Percentiles rank a stretch among this genome's conserved stretches.
These are phyloP conservation scores for Ferdinandea cuprea DNA, from an alignment of 2,888 invertebrate species.

Conservation along the genomic window DNA sequence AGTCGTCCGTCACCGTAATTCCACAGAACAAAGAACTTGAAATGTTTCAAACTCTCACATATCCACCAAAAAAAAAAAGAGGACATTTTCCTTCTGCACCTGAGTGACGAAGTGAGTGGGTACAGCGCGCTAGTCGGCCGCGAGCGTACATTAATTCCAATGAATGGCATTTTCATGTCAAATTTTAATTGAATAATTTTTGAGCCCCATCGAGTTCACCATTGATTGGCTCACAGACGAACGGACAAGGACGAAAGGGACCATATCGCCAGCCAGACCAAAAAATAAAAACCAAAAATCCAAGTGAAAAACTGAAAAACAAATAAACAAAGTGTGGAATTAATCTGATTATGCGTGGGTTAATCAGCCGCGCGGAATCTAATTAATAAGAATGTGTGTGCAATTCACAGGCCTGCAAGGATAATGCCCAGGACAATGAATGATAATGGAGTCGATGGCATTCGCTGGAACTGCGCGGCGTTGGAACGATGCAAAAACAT, in stretches of 20 bases:
- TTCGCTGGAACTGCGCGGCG: too few relatives aligned
- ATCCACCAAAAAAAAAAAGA: constrained; percentile 2
- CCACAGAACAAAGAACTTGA: constrained; percentile 43
- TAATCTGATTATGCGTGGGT: constrained; percentile 70
- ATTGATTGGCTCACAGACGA: constrained; percentile 52
- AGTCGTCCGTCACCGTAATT: not conserved
- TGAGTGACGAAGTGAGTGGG: not conserved
- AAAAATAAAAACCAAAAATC: not conserved
- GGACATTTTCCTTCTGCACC: constrained; percentile 40
- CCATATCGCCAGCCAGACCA: not conserved
- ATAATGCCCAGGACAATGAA: constrained; percentile 67
- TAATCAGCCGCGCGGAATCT: constrained; percentile 69
- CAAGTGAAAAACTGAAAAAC: constrained; percentile 38
- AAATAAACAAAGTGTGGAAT: constrained; percentile 68
- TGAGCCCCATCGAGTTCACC: constrained; percentile 54
- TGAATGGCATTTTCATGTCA: constrained; percentile 72
- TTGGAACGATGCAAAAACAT: not conserved
- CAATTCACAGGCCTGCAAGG: constrained; percentile 58
- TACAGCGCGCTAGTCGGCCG: not conserved
- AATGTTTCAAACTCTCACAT: constrained; percentile 29
- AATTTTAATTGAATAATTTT: constrained; percentile 73
- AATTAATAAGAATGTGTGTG: constrained; percentile 72
- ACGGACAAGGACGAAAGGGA: too few relatives aligned
- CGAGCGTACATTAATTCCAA: constrained; percentile 40
- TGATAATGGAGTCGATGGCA: constrained; percentile 51